These are phyloP conservation scores for Frieseomelitta varia DNA, from an alignment of 1,140 invertebrate genomes.

Conservation along the genomic window DNA sequence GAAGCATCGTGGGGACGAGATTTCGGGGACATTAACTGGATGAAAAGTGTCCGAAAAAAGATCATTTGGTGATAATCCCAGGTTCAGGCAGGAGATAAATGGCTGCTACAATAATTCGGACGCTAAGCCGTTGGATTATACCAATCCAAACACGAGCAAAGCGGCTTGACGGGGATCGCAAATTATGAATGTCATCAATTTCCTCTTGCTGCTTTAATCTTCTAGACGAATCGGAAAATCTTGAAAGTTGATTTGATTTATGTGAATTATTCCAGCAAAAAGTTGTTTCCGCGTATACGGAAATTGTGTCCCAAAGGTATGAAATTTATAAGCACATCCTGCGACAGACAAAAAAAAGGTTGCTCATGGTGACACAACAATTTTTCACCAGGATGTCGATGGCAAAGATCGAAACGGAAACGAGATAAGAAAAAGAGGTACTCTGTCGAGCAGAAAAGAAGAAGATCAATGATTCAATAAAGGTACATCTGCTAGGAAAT, in stretches of 20 bases:
- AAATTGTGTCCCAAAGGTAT: neutral
- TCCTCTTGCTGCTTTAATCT: slow-evolving; percentile 5
- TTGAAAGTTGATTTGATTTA: slow-evolving; percentile 13
- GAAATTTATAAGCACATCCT: neutral
- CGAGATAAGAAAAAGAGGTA: neutral
- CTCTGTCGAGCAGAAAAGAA: neutral
- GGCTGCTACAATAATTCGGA: slow-evolving; percentile 59
- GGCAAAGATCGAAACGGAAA: neutral
- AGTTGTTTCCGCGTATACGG: neutral
- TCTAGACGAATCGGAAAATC: slow-evolving; percentile 21
- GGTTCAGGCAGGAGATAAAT: slow-evolving; percentile 42
- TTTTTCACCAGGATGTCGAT: slow-evolving; percentile 9
- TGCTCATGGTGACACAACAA: neutral
- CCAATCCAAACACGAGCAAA: slow-evolving; percentile 53
- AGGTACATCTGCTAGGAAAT: slow-evolving; percentile 1
- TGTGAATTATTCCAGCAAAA: slow-evolving; percentile 13
- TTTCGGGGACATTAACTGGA: neutral
- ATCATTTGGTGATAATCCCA: slow-evolving; percentile 21
- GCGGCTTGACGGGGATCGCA: slow-evolving; percentile 54
- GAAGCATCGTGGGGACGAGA: neutral
- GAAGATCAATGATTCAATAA: slow-evolving; percentile 29
- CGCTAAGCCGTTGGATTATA: slow-evolving; percentile 74
- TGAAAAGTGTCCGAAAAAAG: slow-evolving; percentile 16
- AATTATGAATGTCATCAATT: slow-evolving; percentile 75
- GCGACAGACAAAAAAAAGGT: neutral